Evolutionary conservation across 2,888 invertebrate genomes (phyloP), one percentile per base, ranked within the genome.

Genomic region (Archips xylosteana): DNA sequence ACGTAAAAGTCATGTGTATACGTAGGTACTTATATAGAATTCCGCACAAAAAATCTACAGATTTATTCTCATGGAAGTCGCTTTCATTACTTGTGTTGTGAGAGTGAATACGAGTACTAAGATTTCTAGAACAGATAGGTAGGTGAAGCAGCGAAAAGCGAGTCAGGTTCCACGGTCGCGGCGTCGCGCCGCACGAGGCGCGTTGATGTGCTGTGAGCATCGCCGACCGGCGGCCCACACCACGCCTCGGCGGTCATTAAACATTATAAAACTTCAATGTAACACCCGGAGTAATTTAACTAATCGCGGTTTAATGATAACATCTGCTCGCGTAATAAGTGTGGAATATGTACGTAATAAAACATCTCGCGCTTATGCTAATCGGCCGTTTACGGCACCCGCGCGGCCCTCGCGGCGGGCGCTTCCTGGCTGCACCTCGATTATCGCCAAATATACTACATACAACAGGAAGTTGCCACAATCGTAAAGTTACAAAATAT

Each of bases 401-500:
- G 59, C 47, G 60, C 51, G 49, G 61, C 49, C 49, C 34, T n/a
- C 57, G 60, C 49, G 34, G 39, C 51, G 23, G 23, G 34, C 32
- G 36, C 59, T 66, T 71, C 71, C 71, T 66, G 65, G 60, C 49
- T 54, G 32, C 10, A 6, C 12, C 32, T 23, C 15, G 15, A 39
- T 61, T 66, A 71, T 66, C 60, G 45, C 70, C 57, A 51, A 70
- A 70, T 66, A 61, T 23, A 66, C 71, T 49, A 32, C 61, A 49
- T 45, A 66, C 49, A 61, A 66, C 71, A 71, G 71, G 71, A 71
- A 66, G 51, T 42, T 51, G 60, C 51, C 32, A 42, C 45, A 71
- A 71, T 71, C 66, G n/a, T 66, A 61, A 71, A 66, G 60, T 70
- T 13, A 60, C 39, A 66, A 60, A 60, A 71, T 60, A 66, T 60